Conservation (phyloP, 2,113 vertebrate species). For the Stigmatopora nigra region DNA sequence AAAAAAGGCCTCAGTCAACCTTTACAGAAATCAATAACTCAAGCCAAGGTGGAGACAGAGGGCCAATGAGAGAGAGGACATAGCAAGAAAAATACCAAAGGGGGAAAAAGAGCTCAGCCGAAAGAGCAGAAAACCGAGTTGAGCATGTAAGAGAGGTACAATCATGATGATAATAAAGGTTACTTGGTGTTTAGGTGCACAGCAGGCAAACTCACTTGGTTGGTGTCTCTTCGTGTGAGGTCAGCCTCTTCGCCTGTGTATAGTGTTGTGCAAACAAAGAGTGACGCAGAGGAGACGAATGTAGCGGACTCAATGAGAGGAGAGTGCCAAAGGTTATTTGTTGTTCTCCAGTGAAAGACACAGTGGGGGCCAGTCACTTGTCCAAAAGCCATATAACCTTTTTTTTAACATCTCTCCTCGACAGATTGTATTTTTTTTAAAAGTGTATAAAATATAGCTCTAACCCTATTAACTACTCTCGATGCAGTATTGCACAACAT, state of each 20-base stretch:
- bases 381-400: conserved; percentile 13
- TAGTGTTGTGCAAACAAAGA: conserved; percentile 48
- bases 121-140: conserved; percentile 30
- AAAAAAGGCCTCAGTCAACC: conserved; percentile 39
- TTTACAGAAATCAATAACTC: conserved; percentile 61
- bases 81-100: conserved; percentile 31
- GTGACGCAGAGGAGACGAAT: conserved; percentile 25
- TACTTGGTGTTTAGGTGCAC: conserved; percentile 35
- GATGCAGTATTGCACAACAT: too few relatives aligned
- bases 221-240: conserved; percentile 34
- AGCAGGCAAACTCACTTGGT: conserved; percentile 31
- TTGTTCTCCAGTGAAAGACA: conserved; percentile 48
- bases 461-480: too few relatives aligned
- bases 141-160: conserved; percentile 29
- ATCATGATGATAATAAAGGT: conserved; percentile 42
- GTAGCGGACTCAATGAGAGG: conserved; percentile 30
- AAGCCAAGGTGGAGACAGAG: conserved; percentile 46
- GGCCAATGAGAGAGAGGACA: conserved; percentile 29
- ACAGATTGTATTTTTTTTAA: conserved; percentile 5
- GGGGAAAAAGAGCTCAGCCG: conserved; percentile 11
- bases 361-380: conserved; percentile 7
- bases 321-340: conserved; percentile 42
- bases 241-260: conserved; percentile 48
- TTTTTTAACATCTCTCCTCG: conserved; percentile 8
- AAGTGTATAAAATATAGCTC: too few relatives aligned